These are phyloP conservation scores for Diorhabda sublineata DNA, from an alignment of 1,140 invertebrate genomes.

Conservation along the genomic window DNA sequence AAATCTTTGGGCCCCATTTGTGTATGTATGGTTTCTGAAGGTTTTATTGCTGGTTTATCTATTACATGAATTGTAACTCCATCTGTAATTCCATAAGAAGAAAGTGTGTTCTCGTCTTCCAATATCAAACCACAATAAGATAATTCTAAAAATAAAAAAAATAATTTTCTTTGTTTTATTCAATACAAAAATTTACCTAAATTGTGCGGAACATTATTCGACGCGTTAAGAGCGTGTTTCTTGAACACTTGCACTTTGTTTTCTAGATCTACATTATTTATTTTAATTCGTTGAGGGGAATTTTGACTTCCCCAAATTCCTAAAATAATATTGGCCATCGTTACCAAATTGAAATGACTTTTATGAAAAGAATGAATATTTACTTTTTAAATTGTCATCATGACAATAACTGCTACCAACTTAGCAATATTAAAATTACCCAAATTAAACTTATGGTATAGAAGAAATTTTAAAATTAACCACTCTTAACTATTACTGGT, in stretches of 20 bases:
- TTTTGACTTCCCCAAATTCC: slow-evolving; percentile 28
- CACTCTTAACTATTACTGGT: too few species aligned
- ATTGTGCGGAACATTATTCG: slow-evolving; percentile 50
- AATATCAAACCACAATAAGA: slow-evolving; percentile 54
- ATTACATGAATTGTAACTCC: slow-evolving; percentile 54
- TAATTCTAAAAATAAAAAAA: slow-evolving; percentile 47
- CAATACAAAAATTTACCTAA: slow-evolving; percentile 7
- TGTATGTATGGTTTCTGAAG: slow-evolving; percentile 30
- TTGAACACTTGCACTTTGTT: slow-evolving; percentile 51
- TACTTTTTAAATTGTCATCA: too few species aligned
- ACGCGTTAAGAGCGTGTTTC: slow-evolving; percentile 46
- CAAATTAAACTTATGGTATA: too few species aligned
- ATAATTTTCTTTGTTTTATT: background rate
- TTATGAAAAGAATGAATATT: too few species aligned
- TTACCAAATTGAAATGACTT: background rate
- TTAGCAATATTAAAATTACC: too few species aligned
- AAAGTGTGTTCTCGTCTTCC: slow-evolving; percentile 50
- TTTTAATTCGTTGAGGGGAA: slow-evolving; percentile 47
- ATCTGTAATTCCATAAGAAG: slow-evolving; percentile 51
- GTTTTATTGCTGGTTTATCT: slow-evolving; percentile 45
- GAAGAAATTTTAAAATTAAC: too few species aligned
- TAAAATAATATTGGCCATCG: slow-evolving; percentile 25
- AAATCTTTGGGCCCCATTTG: slow-evolving; percentile 40
- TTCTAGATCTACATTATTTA: slow-evolving; percentile 52
- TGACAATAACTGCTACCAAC: too few species aligned